Percentiles rank a stretch among this genome's conserved stretches.
These are phyloP conservation scores for Crotalus helleri DNA, from an alignment of 2,113 vertebrate genomes.

Conservation along the genomic window DNA sequence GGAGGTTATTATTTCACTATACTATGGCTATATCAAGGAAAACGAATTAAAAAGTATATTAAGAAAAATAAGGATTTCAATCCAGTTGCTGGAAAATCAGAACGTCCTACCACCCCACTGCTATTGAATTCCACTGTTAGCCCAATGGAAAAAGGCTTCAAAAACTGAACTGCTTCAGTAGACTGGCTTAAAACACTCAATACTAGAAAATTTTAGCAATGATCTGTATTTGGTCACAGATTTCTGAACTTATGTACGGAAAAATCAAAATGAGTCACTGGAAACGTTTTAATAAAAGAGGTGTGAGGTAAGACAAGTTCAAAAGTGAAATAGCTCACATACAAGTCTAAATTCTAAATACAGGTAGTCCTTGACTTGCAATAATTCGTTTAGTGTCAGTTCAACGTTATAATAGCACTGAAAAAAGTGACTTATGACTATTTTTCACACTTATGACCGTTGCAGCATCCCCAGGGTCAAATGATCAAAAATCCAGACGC, in stretches of 20 bases:
- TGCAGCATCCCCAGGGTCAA: background rate
- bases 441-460: background rate
- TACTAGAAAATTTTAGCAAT: background rate
- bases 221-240: background rate
- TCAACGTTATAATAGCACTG: background rate
- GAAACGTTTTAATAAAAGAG: background rate
- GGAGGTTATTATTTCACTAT: background rate
- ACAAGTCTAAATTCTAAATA: background rate
- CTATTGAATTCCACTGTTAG: background rate
- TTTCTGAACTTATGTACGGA: background rate
- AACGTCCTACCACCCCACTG: too few species aligned
- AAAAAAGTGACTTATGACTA: background rate
- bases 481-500: background rate
- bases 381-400: background rate
- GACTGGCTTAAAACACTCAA: background rate
- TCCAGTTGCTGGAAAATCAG: background rate
- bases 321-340: background rate
- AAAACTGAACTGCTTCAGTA: background rate
- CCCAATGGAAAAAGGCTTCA: background rate
- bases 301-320: background rate
- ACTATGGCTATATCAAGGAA: background rate
- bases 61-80: background rate
- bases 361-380: background rate
- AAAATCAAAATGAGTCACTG: background rate
- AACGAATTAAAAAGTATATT: background rate